Evolutionary conservation across 2,888 invertebrate species (phyloP).

Genomic region (Lacanobia oleracea): DNA sequence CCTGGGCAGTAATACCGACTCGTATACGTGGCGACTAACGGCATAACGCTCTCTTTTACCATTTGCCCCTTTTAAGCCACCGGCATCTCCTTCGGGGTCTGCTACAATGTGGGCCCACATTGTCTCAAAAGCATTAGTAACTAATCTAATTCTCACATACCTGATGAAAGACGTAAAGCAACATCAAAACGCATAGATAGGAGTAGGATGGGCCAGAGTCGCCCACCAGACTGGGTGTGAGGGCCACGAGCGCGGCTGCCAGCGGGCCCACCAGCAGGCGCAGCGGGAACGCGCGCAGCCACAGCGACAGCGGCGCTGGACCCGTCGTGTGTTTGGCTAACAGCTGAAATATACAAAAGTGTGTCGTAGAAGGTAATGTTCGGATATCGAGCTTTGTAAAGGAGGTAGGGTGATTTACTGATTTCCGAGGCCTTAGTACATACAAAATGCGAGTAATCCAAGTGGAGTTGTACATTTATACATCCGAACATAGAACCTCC

Average conservation of each 20-base stretch:
- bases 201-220: slow-evolving; percentile 90
- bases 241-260: slow-evolving; percentile 95
- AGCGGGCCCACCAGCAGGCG: slow-evolving; percentile 96
- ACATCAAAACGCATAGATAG: slow-evolving; percentile 94
- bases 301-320: slow-evolving; percentile 96
- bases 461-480: no score
- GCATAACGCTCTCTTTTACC: not conserved
- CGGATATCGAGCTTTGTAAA: no score
- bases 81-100: not conserved
- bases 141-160: slow-evolving; percentile 74
- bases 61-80: not conserved
- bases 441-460: no score
- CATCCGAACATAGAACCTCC: no score
- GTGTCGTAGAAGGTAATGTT: not conserved
- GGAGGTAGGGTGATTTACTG: not conserved
- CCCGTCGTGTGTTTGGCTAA: slow-evolving; percentile 94
- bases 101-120: not conserved
- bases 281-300: slow-evolving; percentile 96
- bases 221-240: slow-evolving; percentile 94
- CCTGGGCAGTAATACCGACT: not conserved
- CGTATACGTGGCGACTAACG: not conserved
- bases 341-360: slow-evolving; percentile 71
- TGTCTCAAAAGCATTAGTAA: not conserved
- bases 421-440: not conserved
- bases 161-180: slow-evolving; percentile 97